Evolutionary conservation across 2,888 invertebrate genomes (phyloP), one percentile per base, ranked within the genome.

Genomic region (Oegoconia quadripuncta): DNA sequence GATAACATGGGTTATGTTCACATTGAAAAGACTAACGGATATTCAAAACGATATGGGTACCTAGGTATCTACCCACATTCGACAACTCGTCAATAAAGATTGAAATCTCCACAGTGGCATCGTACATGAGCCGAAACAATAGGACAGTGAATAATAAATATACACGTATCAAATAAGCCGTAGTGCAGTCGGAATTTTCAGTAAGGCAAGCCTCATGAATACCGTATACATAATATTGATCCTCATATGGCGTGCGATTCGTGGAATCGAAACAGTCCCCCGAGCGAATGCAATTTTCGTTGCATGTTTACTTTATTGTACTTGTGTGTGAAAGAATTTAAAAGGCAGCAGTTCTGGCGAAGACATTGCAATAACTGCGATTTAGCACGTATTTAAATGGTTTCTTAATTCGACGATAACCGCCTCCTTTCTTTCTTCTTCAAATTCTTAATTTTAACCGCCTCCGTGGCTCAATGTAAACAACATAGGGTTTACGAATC

Each of bases 191-290:
- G 38, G 51, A 40, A 50, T 44, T 47, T 48, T 44, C 47, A 39
- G 40, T 36, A 46, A 48, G 49, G 47, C 54, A 29, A 43, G 54
- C 46, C 55, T 68, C 67, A 74, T 77, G 72, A 76, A 77, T 79
- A 76, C 66, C 53, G 53, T 63, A 61, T 64, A 59, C 43, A 44
- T 51, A 62, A 57, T 73, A 79, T 76, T 60, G 74, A 77, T 74
- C 64, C 55, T 41, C 44, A 49, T 55, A 53, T 43, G 42, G 52
- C 48, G 45, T 46, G 45, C 55, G 43, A 55, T 64, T 60, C 59
- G 52, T 44, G 23, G 54, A 59, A 60, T 46, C 44, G 41, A 48
- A 43, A 47, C 41, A 39, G 17, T 13, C 27, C 33, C 37, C 35
- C 36, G 36, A 48, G 37, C 15, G 35, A 44, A 46, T 51, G 48